Percentiles rank a stretch among this genome's conserved stretches.
phyloP scores from a whole-genome alignment of 2,113 vertebrate genomes.

The Pseudorhombus dupliciocellatus region DNA sequence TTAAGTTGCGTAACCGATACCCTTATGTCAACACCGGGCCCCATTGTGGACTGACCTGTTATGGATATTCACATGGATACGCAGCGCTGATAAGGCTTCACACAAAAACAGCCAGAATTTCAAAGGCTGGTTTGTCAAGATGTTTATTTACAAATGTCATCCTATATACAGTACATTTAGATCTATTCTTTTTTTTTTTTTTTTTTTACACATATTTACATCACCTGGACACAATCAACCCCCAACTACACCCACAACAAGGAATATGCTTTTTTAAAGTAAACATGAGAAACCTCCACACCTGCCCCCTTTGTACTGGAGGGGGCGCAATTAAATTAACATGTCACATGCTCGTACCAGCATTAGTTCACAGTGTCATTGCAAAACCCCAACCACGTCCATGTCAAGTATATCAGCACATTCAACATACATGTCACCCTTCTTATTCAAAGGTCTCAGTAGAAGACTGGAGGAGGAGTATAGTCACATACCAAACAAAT shows the following conservation, averaged over 20 bases:
- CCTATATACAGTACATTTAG: conserved; percentile 53
- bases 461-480: conserved; percentile 14
- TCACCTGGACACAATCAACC: conserved; percentile 39
- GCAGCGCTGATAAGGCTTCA: conserved; percentile 16
- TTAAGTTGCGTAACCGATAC: too few relatives aligned
- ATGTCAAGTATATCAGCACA: conserved; percentile 73
- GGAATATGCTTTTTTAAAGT: conserved; percentile 49
- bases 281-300: conserved; percentile 47
- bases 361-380: conserved; percentile 78
- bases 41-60: neutral
- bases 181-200: too few relatives aligned
- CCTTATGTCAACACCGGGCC: too few relatives aligned
- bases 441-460: conserved; percentile 12
- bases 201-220: conserved; percentile 61
- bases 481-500: conserved; percentile 9
- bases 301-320: conserved; percentile 5
- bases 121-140: conserved; percentile 22
- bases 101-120: conserved; percentile 28
- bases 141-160: conserved; percentile 77
- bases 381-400: conserved; percentile 66
- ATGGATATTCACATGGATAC: conserved; percentile 2
- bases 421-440: conserved; percentile 37
- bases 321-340: conserved; percentile 57
- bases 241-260: conserved; percentile 29
- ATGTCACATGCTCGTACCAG: conserved; percentile 71